Conservation (phyloP, 2,888 invertebrate species). For the Phlogophora meticulosa region DNA sequence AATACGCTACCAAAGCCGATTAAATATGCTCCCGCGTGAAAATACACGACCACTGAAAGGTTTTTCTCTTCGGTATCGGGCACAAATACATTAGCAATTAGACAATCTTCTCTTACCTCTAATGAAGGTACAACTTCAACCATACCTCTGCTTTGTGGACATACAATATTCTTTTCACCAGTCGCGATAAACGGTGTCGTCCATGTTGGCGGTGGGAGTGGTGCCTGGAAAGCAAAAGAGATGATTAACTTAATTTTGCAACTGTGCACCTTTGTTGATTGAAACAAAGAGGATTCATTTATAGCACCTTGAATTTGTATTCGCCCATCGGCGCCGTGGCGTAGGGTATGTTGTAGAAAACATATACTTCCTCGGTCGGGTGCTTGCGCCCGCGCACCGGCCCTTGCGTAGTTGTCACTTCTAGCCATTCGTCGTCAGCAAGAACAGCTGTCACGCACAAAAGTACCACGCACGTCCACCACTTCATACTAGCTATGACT, state of each 20-base stretch:
- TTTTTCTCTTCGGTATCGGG: slow-evolving; percentile 73
- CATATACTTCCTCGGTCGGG: slow-evolving; percentile 61
- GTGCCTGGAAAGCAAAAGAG: slow-evolving; percentile 53
- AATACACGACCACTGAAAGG: slow-evolving; percentile 69
- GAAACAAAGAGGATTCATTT: background rate
- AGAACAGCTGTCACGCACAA: slow-evolving; percentile 23
- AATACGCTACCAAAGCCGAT: slow-evolving; percentile 44
- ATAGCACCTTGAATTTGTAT: slow-evolving; percentile 72
- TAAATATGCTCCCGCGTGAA: slow-evolving; percentile 74
- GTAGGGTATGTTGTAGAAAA: slow-evolving; percentile 75
- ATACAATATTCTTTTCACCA: slow-evolving; percentile 66
- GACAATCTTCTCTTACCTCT: slow-evolving; percentile 77
- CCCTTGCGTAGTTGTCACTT: slow-evolving; percentile 68
- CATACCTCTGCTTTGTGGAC: slow-evolving; percentile 63
- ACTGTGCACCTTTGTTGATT: no score
- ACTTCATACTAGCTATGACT: no score
- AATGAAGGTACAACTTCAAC: background rate
- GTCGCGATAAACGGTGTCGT: slow-evolving; percentile 67
- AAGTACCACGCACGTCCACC: slow-evolving; percentile 18
- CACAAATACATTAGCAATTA: slow-evolving; percentile 81
- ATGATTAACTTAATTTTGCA: background rate
- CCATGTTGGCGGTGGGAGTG: slow-evolving; percentile 62
- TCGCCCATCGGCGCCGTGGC: slow-evolving; percentile 71
- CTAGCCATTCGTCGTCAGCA: slow-evolving; percentile 44
- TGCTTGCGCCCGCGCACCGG: slow-evolving; percentile 70